phyloP scores from a whole-genome alignment of 2,888 invertebrate species.

The Hedya salicella region DNA sequence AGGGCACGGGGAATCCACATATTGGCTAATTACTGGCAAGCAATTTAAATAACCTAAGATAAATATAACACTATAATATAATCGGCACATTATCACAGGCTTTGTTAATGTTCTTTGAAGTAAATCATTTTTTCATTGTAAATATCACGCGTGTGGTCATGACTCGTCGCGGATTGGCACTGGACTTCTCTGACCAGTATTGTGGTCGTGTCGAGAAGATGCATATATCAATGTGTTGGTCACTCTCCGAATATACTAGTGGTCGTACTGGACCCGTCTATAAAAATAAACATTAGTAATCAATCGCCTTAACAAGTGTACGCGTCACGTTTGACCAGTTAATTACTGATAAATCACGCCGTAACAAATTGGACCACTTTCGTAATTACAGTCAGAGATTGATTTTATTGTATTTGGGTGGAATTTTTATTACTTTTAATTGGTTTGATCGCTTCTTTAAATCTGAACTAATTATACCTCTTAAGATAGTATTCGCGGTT shows the following conservation, averaged over 20 bases:
- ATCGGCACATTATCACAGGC: conserved; percentile 49
- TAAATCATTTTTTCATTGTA: conserved; percentile 19
- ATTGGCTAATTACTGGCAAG: conserved; percentile 55
- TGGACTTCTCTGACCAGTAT: conserved; percentile 50
- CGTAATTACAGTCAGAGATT: conserved; percentile 4
- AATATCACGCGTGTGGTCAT: conserved; percentile 53
- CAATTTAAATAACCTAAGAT: conserved; percentile 54
- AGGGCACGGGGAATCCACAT: conserved; percentile 67
- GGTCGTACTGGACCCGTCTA: conserved; percentile 1
- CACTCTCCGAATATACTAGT: conserved; percentile 7
- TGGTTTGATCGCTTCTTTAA: conserved; percentile 2
- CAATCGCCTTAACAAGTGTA: conserved; percentile 11
- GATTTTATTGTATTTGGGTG: not conserved
- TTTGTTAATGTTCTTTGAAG: conserved; percentile 38
- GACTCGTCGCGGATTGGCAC: conserved; percentile 54
- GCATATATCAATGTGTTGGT: conserved; percentile 22
- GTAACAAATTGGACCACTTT: conserved; percentile 17
- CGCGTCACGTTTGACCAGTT: conserved; percentile 1
- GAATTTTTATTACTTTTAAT: conserved; percentile 13
- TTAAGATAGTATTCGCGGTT: too few species aligned
- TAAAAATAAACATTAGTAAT: conserved; percentile 21
- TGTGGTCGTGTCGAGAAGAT: not conserved
- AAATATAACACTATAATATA: conserved; percentile 52
- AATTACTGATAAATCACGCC: conserved; percentile 17
- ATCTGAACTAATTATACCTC: too few species aligned